Conservation (phyloP, 1,140 invertebrate species). For the Chymomyza costata region DNA sequence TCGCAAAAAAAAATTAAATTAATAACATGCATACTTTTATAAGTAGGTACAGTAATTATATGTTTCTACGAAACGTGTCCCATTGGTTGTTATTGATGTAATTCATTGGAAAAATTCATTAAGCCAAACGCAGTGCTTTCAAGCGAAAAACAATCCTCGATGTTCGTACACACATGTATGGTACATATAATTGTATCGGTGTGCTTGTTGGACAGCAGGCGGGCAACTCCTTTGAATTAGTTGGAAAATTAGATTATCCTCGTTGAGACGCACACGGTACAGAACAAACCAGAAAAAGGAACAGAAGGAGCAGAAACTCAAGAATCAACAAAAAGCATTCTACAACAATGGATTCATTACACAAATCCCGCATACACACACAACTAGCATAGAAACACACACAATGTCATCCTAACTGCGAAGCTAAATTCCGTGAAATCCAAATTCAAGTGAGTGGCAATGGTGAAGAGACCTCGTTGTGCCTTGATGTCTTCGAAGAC, state of each 20-base stretch:
- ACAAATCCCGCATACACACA: constrained; percentile 28
- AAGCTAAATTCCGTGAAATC: constrained; percentile 68
- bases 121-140: constrained; percentile 22
- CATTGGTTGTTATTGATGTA: constrained; percentile 7
- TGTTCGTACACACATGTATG: background rate
- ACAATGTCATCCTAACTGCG: constrained; percentile 64
- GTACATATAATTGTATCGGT: background rate
- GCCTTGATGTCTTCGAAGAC: constrained; percentile 35
- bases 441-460: constrained; percentile 64
- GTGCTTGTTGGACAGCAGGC: constrained; percentile 9
- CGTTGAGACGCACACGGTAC: constrained; percentile 24
- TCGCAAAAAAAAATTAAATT: constrained; percentile 30
- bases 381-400: constrained; percentile 11
- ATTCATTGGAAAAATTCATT: constrained; percentile 51
- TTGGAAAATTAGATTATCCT: constrained; percentile 71
- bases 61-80: constrained; percentile 28
- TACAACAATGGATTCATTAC: constrained; percentile 33
- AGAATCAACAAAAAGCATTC: background rate
- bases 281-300: background rate
- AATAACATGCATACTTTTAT: too few species aligned
- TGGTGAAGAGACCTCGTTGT: constrained; percentile 20
- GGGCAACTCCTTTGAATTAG: constrained; percentile 38
- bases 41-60: constrained; percentile 12
- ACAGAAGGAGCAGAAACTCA: too few species aligned
- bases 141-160: constrained; percentile 30